Evolutionary conservation across 2,888 invertebrate species (phyloP).

Genomic region (Parascotia fuliginaria): DNA sequence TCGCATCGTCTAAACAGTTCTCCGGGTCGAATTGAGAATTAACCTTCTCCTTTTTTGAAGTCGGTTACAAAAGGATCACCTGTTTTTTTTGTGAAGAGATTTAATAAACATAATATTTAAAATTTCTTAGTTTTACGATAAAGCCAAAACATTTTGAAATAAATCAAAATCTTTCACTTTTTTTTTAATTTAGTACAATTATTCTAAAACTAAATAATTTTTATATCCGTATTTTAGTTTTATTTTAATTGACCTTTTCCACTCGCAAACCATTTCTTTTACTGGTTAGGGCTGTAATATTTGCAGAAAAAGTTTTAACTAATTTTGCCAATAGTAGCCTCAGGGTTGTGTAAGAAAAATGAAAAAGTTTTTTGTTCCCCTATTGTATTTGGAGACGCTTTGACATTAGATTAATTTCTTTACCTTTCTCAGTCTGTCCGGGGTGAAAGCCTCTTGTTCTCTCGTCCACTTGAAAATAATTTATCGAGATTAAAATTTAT

Average conservation of each 20-base stretch:
- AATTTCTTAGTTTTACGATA: too few species aligned
- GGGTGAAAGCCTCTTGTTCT: slow-evolving; percentile 47
- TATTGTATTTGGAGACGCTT: slow-evolving; percentile 56
- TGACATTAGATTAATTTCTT: slow-evolving; percentile 62
- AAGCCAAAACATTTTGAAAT: too few species aligned
- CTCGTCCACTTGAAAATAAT: slow-evolving; percentile 56
- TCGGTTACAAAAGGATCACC: too few species aligned
- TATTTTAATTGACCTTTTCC: neutral
- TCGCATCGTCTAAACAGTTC: too few species aligned
- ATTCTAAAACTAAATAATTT: too few species aligned
- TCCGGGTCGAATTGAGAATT: too few species aligned
- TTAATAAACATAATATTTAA: too few species aligned
- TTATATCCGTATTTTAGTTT: too few species aligned
- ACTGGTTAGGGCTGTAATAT: slow-evolving; percentile 26
- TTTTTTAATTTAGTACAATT: too few species aligned
- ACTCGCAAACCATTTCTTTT: neutral
- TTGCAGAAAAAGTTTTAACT: slow-evolving; percentile 28
- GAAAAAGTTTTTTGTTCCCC: slow-evolving; percentile 50
- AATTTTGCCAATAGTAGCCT: slow-evolving; percentile 28
- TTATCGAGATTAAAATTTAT: slow-evolving; percentile 63
- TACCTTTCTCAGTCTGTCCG: slow-evolving; percentile 52
- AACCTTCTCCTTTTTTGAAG: too few species aligned
- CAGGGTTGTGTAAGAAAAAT: slow-evolving; percentile 43
- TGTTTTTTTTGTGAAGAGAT: too few species aligned
- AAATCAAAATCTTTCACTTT: too few species aligned